Conservation (phyloP, 2,888 invertebrate genomes). For the Rotaria magnacalcarata region DNA sequence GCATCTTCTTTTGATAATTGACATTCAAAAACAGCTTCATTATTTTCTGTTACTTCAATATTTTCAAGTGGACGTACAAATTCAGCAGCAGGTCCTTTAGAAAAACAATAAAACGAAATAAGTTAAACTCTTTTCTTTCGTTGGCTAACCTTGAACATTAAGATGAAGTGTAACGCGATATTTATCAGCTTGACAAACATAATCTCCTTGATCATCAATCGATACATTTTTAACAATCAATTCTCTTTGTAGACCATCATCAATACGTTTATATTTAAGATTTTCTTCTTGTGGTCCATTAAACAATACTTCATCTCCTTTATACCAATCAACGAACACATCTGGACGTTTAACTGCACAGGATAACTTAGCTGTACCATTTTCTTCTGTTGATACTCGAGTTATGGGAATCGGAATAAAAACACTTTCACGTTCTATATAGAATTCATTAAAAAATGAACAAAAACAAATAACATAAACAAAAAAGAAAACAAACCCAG, state of each 20-base stretch:
- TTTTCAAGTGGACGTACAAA: constrained; percentile 12
- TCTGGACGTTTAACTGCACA: constrained; percentile 38
- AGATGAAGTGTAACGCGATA: constrained; percentile 42
- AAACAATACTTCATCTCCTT: constrained; percentile 30
- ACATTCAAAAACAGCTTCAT: constrained; percentile 27
- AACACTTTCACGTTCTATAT: constrained; percentile 35
- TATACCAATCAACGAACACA: constrained; percentile 42
- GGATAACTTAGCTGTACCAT: constrained; percentile 32
- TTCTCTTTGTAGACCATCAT: constrained; percentile 41
- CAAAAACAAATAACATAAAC: background rate
- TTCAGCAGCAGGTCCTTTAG: constrained; percentile 12
- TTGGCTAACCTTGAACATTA: constrained; percentile 13
- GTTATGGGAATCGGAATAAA: constrained; percentile 18
- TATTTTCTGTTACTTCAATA: constrained; percentile 34
- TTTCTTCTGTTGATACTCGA: background rate
- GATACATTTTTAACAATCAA: constrained; percentile 40
- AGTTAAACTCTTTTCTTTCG: background rate
- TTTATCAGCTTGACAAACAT: constrained; percentile 42
- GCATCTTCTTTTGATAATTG: constrained; percentile 11
- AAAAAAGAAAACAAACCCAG: background rate
- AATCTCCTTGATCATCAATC: constrained; percentile 39
- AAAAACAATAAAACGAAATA: background rate
- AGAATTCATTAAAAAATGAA: too few relatives aligned
- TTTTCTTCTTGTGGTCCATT: background rate
- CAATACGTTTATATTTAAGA: constrained; percentile 40